Evolutionary conservation across 1,140 invertebrate species (phyloP), one percentile per base, ranked within the genome.

Genomic region (Drosophila novamexicana): DNA sequence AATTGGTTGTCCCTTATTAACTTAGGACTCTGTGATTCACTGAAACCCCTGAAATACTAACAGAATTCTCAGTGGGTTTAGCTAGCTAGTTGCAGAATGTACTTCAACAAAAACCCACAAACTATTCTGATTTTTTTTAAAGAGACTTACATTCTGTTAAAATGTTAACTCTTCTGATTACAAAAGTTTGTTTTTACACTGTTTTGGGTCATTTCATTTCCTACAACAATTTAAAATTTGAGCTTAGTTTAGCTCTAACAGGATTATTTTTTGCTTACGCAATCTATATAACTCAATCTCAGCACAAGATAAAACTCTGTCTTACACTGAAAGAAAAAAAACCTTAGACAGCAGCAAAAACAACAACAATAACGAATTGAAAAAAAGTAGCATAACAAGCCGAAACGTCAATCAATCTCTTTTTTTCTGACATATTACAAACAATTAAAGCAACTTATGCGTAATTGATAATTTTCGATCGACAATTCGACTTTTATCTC

Each of bases 361-460:
- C 49, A 54, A 57, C 40, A 70, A 70, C 59, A 68, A 45, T 39
- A 34, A 45, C 34, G 32, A 39, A 47, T 22, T 34, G 59, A 18
- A 61, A 54, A 54, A 68, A 45, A 37, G 22, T 54, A 68, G 54
- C 47, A 68, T 47, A 59, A 59, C 56, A 68, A 73, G 64, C 64
- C 64, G 70, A 49, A 73, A 73, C 56, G 47, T 34, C 64, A 61
- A 61, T 59, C 54, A 36, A 53, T 45, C 37, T 47, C 49, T 61
- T 37, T 61, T 37, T 62, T 68, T 61, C 45, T 70, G 71, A 53
- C 67, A 71, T 66, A 71, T 88, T 86, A 88, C 59, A 74, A 71
- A 74, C 72, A 88, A 83, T 86, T 86, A 88, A 79, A 83, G 83
- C 83, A 76, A 77, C 67, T 82, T 79, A 70, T 73, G 80, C 59